phyloP scores from a whole-genome alignment of 35 echinoderm and acorn worm genomes.

The Stichopus chloronotus region DNA sequence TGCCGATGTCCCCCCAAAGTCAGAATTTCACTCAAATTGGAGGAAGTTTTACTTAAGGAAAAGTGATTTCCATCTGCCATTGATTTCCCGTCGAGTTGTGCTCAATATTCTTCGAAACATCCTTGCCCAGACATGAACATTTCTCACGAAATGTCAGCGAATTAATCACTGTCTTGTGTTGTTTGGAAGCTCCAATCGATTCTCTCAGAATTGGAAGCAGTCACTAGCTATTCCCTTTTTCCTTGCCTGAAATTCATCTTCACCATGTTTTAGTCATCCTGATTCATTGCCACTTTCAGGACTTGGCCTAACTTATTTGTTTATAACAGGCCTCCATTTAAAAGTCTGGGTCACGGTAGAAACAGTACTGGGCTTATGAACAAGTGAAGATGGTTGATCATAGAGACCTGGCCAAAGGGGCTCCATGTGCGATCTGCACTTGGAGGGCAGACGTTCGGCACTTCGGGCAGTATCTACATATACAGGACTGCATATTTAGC shows the following conservation, averaged over 20 bases:
- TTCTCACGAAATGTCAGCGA: constrained; percentile 4
- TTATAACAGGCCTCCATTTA: not conserved
- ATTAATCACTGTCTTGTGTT: constrained; percentile 33
- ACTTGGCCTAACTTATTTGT: not conserved
- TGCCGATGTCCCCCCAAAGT: not conserved
- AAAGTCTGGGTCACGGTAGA: not conserved
- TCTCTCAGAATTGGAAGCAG: not conserved
- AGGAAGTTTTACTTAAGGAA: constrained; percentile 14
- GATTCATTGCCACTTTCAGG: not conserved
- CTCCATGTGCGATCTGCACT: too few species aligned
- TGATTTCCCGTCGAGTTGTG: constrained; percentile 33
- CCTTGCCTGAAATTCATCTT: not conserved
- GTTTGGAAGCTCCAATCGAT: constrained; percentile 27
- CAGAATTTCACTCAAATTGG: not conserved
- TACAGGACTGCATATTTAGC: too few species aligned
- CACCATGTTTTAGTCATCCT: not conserved
- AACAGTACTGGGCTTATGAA: not conserved
- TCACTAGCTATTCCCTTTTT: not conserved
- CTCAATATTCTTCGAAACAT: constrained; percentile 6
- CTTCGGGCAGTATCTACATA: too few species aligned
- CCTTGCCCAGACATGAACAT: not conserved
- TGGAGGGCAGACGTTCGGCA: too few species aligned
- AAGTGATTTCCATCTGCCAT: constrained; percentile 34
- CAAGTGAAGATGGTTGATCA: not conserved
- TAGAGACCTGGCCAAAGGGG: too few species aligned